Evolutionary conservation across 2,797 vertebrate genomes (phyloP).

Genomic region (Protosalanx chinensis): DNA sequence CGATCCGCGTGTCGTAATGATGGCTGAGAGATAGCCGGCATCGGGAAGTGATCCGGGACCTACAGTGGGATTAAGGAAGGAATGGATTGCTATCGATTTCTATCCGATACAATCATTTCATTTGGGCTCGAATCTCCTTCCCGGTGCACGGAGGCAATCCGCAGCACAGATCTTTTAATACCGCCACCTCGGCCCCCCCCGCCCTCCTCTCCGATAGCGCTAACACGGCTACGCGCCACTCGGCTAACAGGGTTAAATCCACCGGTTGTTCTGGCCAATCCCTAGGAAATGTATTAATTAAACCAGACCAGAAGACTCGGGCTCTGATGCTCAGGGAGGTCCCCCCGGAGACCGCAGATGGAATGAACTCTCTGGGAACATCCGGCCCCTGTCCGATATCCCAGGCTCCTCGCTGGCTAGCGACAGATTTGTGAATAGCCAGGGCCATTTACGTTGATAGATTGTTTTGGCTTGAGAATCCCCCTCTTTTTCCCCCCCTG

Average conservation of each 20-base stretch:
- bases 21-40: conserved; percentile 76
- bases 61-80: conserved; percentile 73
- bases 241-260: conserved; percentile 70
- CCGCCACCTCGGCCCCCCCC: conserved; percentile 34
- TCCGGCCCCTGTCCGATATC: conserved; percentile 45
- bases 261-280: conserved; percentile 66
- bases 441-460: conserved; percentile 63
- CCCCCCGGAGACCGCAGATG: conserved; percentile 44
- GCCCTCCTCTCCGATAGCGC: conserved; percentile 41
- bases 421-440: conserved; percentile 58
- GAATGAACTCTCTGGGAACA: conserved; percentile 60
- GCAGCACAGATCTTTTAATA: conserved; percentile 71
- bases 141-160: conserved; percentile 64
- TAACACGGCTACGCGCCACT: conserved; percentile 56
- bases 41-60: conserved; percentile 69
- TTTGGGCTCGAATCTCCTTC: conserved; percentile 75
- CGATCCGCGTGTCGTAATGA: conserved; percentile 71
- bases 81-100: conserved; percentile 80
- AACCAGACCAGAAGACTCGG: conserved; percentile 48
- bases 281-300: conserved; percentile 73
- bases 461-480: conserved; percentile 56
- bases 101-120: conserved; percentile 83
- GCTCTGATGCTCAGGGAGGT: conserved; percentile 28
- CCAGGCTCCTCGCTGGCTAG: conserved; percentile 17
- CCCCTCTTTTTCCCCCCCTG: conserved; percentile 49